Conservation (phyloP, 2,888 invertebrate species). For the Stenichneumon culpator region DNA sequence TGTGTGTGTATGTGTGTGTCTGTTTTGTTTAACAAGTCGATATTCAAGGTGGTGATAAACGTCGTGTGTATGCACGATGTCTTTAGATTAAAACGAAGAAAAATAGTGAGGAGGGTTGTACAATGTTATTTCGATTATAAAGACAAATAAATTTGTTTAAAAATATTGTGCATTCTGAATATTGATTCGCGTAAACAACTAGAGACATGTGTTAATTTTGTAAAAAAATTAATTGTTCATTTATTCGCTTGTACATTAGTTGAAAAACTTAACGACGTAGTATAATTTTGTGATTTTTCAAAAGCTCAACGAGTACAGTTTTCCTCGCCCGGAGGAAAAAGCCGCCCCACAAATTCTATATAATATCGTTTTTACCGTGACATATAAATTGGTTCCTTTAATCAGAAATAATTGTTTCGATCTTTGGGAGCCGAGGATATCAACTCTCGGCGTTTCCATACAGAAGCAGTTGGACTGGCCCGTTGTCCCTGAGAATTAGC, state of each 20-base stretch:
- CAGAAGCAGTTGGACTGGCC: constrained; percentile 82
- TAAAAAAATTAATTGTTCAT: constrained; percentile 82
- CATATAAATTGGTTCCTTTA: not conserved
- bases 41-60: constrained; percentile 2
- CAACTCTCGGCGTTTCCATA: constrained; percentile 93
- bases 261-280: constrained; percentile 80
- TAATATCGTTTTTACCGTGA: constrained; percentile 14
- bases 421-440: constrained; percentile 91
- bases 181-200: not conserved
- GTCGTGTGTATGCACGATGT: constrained; percentile 3
- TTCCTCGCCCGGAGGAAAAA: constrained; percentile 72
- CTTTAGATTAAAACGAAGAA: not conserved
- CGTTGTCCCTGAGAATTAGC: constrained; percentile 70
- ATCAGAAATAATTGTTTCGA: constrained; percentile 79
- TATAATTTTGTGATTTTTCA: constrained; percentile 61
- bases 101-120: not conserved
- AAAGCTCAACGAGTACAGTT: constrained; percentile 17
- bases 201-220: constrained; percentile 39
- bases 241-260: constrained; percentile 80
- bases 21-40: not conserved
- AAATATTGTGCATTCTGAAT: constrained; percentile 6
- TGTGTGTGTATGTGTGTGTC: constrained; percentile 21
- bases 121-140: constrained; percentile 36
- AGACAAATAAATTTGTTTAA: constrained; percentile 55
- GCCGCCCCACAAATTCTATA: not conserved